These are phyloP conservation scores for Drosophila testacea DNA, from an alignment of 2,888 invertebrate genomes.

Conservation along the genomic window DNA sequence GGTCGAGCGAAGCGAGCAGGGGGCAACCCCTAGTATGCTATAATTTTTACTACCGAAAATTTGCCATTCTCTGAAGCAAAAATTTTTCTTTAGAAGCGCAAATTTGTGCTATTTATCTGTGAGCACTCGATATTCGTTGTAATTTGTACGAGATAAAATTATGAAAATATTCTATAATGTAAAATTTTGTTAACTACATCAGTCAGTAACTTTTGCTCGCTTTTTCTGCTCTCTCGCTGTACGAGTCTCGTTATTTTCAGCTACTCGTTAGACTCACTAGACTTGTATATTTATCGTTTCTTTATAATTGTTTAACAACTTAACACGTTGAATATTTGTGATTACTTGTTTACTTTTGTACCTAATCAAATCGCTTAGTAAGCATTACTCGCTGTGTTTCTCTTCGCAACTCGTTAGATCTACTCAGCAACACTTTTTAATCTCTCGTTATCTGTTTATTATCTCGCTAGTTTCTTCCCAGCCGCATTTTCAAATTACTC, in stretches of 20 bases:
- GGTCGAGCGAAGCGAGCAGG: too few species aligned
- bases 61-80: conserved; percentile 15
- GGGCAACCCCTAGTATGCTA: too few species aligned
- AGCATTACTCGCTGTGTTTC: background rate
- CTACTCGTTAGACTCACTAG: background rate
- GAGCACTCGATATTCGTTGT: conserved; percentile 6
- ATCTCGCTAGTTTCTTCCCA: background rate
- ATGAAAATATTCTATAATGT: background rate
- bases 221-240: background rate
- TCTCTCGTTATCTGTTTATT: too few species aligned
- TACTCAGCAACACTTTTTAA: too few species aligned
- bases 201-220: background rate
- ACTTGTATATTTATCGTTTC: too few species aligned
- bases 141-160: too few species aligned
- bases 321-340: too few species aligned
- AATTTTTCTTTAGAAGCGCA: background rate
- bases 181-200: too few species aligned
- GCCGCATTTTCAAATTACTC: too few species aligned
- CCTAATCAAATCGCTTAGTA: too few species aligned
- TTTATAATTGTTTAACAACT: too few species aligned
- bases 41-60: conserved; percentile 13
- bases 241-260: background rate
- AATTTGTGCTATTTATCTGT: background rate
- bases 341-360: background rate
- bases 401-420: background rate